A percentile compares a stretch with the other conserved stretches of the same genome.
These are phyloP conservation scores for Lycia hirtaria DNA, from an alignment of 2,888 invertebrate genomes.

Conservation along the genomic window DNA sequence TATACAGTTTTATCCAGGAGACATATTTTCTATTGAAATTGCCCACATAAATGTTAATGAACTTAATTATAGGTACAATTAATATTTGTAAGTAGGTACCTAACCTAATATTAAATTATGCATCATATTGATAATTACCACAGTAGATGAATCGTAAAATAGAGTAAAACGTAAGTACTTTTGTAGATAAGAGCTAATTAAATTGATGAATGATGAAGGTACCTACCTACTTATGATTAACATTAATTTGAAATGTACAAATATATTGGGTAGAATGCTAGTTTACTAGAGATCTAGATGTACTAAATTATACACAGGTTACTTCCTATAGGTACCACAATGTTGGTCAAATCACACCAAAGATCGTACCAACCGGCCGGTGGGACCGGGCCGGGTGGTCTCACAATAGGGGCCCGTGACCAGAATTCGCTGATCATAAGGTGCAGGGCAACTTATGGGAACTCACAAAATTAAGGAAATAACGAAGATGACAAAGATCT, in stretches of 20 bases:
- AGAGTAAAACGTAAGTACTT: conserved; percentile 22
- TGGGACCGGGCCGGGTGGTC: too few relatives aligned
- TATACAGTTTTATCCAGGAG: conserved; percentile 68
- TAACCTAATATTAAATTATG: conserved; percentile 29
- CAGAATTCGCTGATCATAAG: too few relatives aligned
- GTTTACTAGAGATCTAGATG: conserved; percentile 13
- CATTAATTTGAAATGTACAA: conserved; percentile 5
- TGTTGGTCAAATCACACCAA: too few relatives aligned
- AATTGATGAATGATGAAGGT: conserved; percentile 4
- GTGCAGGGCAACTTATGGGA: too few relatives aligned
- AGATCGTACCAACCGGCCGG: too few relatives aligned
- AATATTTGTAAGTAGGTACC: conserved; percentile 33
- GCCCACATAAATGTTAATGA: conserved; percentile 76
- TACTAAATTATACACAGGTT: too few relatives aligned
- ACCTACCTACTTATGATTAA: conserved; percentile 10
- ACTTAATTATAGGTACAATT: conserved; percentile 32
- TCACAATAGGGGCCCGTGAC: too few relatives aligned
- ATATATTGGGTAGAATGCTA: conserved; percentile 10
- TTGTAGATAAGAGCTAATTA: background rate
- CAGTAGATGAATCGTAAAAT: conserved; percentile 19
- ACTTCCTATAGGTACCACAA: too few relatives aligned
- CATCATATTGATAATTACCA: conserved; percentile 15
- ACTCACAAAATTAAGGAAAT: too few relatives aligned
- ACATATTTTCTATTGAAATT: conserved; percentile 80
- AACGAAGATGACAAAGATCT: too few relatives aligned